Conservation (phyloP, 2,113 vertebrate genomes). For the Amphiprion percula region DNA sequence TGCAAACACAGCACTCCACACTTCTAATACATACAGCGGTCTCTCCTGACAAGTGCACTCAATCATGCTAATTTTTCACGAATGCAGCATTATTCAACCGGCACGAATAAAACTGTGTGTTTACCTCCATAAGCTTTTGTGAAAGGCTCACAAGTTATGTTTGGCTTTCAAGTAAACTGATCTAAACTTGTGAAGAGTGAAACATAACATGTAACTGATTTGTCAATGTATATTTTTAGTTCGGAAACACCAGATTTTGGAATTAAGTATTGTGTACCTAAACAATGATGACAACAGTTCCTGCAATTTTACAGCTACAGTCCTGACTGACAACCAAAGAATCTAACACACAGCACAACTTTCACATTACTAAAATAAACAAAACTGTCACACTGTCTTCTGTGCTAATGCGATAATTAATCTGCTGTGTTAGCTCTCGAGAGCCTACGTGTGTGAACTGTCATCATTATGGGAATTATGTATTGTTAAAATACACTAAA, state of each 20-base stretch:
- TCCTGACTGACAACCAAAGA: background rate
- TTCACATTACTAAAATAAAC: too few species aligned
- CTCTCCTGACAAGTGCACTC: conserved; percentile 72
- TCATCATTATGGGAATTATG: too few species aligned
- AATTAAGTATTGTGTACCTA: background rate
- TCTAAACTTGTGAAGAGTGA: conserved; percentile 6
- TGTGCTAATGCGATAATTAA: background rate
- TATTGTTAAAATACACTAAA: too few species aligned
- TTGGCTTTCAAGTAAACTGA: conserved; percentile 21
- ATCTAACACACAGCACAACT: too few species aligned
- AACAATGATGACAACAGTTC: background rate
- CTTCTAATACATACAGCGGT: conserved; percentile 61
- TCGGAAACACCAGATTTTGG: background rate
- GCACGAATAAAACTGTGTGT: conserved; percentile 43
- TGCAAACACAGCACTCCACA: conserved; percentile 72
- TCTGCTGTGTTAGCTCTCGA: background rate
- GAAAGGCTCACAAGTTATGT: conserved; percentile 32
- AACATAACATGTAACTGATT: conserved; percentile 8
- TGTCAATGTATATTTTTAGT: background rate
- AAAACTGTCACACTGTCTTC: too few species aligned
- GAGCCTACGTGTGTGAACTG: too few species aligned
- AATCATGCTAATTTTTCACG: conserved; percentile 74
- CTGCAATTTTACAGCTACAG: background rate
- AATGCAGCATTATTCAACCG: conserved; percentile 72
- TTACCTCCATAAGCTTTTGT: conserved; percentile 55